Conservation (phyloP, 2,113 vertebrate species). For the Paraplagusia blochii region DNA sequence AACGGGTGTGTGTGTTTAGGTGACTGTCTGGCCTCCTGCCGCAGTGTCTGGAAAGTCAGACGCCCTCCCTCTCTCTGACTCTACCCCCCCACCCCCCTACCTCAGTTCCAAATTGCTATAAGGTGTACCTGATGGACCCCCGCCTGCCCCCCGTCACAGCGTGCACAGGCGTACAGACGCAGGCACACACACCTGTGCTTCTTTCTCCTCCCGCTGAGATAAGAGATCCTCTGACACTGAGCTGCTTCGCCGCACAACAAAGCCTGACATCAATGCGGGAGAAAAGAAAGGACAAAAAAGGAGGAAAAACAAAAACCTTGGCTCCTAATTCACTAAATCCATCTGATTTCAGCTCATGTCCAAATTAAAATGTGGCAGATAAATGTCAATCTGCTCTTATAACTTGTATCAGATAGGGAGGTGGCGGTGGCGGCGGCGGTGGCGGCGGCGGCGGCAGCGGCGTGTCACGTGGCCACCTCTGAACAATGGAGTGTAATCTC, state of each 20-base stretch:
- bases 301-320: slow-evolving; percentile 8
- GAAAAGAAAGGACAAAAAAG: background rate
- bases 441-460: too few relatives aligned
- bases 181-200: slow-evolving; percentile 10
- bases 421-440: too few relatives aligned
- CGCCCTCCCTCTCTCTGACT: slow-evolving; percentile 20
- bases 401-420: slow-evolving; percentile 42
- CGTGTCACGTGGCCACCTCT: slow-evolving; percentile 49
- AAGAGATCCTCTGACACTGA: slow-evolving; percentile 45
- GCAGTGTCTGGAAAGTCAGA: slow-evolving; percentile 80
- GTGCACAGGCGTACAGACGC: background rate
- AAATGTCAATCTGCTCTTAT: slow-evolving; percentile 58
- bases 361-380: slow-evolving; percentile 26
- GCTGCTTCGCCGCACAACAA: slow-evolving; percentile 41
- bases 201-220: slow-evolving; percentile 31
- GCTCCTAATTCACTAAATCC: slow-evolving; percentile 45
- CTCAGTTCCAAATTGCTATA: slow-evolving; percentile 25
- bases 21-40: slow-evolving; percentile 84
- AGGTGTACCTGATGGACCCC: slow-evolving; percentile 44
- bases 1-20: slow-evolving; percentile 80
- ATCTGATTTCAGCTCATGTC: slow-evolving; percentile 32
- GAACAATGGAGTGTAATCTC: slow-evolving; percentile 62
- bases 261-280: slow-evolving; percentile 34
- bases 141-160: slow-evolving; percentile 22
- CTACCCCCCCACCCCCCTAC: slow-evolving; percentile 6